Evolutionary conservation across 1,140 invertebrate genomes (phyloP), one percentile per base, ranked within the genome.

Genomic region (Drosophila nigromelanica): DNA sequence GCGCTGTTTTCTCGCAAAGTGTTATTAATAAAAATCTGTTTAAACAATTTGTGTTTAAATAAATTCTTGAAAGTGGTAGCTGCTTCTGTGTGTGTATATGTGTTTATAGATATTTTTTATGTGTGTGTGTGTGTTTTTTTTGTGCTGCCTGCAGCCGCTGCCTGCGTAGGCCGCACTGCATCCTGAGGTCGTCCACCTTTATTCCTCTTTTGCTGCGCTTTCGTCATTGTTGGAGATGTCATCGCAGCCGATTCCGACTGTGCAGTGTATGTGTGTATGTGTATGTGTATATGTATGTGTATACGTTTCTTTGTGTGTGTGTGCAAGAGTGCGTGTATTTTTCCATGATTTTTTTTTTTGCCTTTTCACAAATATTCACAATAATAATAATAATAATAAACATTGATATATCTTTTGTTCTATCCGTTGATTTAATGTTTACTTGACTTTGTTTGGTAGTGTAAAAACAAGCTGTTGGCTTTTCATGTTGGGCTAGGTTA

Each of bases 171-270:
- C 45, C 12, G 21, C 42, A 45, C 58, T 56, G 75, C 71, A 75
- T 71, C 66, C 59, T 61, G 71, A 80, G 83, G 83, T 87, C 83
- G 83, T 89, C 64, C 30, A 89, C 83, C 83, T 87, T 50, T 48
- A 10, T 45, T 64, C 47, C 69, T 68, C 48, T 70, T 76, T 70
- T 35, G 33, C 55, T 71, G 58, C 54, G 52, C 47, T 76, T 61
- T 73, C 60, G 66, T 71, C 72, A 74, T 70, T 74, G 72, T 74
- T 74, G 14, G 55, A 75, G 68, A 71, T 73, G 50, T 33, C 40
- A 27, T 14, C 18, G 39, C 56, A 58, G 15, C 1, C 27, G 27
- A 27, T 35, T 33, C 2, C 51, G 18, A 39, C 21, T 24, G 30
- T 27, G 5, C 21, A n/a, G 37, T 27, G 5, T 47, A 1, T 54